Conservation (phyloP, 2,797 vertebrate genomes). For the Anomalospiza imberbis region DNA sequence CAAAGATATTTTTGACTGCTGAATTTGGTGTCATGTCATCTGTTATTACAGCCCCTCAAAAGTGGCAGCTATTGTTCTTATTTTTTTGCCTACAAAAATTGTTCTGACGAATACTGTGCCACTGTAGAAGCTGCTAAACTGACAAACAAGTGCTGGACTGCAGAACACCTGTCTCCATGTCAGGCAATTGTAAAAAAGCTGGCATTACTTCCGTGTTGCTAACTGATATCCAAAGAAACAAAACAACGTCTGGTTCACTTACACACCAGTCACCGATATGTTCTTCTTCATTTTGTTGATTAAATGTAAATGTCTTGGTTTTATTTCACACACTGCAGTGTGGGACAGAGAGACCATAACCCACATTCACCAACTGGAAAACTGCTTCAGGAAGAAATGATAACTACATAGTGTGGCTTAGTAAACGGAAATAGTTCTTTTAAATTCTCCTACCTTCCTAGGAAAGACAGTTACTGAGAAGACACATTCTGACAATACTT, state of each 20-base stretch:
- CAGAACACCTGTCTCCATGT: background rate
- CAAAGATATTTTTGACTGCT: background rate
- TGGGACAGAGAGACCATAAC: background rate
- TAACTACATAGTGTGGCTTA: fast-evolving
- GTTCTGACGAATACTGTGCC: background rate
- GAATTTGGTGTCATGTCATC: background rate
- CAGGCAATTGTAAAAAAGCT: background rate
- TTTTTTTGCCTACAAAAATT: background rate
- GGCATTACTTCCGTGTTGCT: background rate
- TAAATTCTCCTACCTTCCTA: background rate
- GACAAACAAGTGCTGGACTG: background rate
- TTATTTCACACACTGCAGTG: background rate
- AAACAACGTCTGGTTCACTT: background rate
- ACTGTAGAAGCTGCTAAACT: background rate
- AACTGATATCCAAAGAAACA: background rate
- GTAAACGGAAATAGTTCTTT: background rate
- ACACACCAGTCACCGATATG: background rate
- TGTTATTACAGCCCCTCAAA: background rate
- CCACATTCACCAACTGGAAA: background rate
- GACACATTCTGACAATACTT: background rate
- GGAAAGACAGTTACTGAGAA: background rate
- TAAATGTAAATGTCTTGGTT: background rate
- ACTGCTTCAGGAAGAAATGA: background rate
- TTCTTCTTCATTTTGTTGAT: background rate
- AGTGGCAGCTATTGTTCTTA: background rate